These are phyloP conservation scores for Scolopax mira DNA, from an alignment of 2,113 vertebrate genomes.

Conservation along the genomic window DNA sequence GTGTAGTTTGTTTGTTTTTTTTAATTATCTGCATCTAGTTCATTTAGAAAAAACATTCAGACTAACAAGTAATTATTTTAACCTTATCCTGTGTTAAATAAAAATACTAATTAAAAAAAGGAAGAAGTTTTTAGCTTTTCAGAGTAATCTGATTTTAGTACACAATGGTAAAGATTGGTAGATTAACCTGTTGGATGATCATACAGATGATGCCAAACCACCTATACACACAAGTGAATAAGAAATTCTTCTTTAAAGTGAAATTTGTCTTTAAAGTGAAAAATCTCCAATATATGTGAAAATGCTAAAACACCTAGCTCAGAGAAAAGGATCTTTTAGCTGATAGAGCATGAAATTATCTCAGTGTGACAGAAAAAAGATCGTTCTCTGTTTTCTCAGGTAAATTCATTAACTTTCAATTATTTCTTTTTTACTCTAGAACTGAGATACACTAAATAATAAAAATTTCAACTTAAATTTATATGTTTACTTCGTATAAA, in stretches of 20 bases:
- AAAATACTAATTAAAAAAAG: too few relatives aligned
- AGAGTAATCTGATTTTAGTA: background rate
- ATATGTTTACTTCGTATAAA: background rate
- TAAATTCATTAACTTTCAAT: background rate
- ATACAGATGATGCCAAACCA: background rate
- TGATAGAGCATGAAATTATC: background rate
- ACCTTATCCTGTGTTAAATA: background rate
- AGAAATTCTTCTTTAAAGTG: background rate
- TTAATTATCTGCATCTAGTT: background rate
- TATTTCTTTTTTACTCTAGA: background rate
- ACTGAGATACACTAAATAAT: background rate
- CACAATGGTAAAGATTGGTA: background rate
- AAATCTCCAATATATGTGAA: background rate
- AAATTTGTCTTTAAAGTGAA: background rate
- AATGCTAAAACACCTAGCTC: background rate
- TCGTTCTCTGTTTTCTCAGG: background rate
- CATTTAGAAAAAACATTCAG: background rate
- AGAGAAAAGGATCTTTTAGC: background rate
- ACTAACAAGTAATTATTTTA: background rate
- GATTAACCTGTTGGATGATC: background rate
- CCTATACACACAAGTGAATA: background rate
- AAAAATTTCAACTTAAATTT: background rate
- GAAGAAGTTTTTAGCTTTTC: background rate
- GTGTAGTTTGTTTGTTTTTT: background rate
- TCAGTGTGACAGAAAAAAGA: background rate